Base-by-base conservation (phyloP, 2,888 invertebrate species). In the Hydraecia micacea region DNA sequence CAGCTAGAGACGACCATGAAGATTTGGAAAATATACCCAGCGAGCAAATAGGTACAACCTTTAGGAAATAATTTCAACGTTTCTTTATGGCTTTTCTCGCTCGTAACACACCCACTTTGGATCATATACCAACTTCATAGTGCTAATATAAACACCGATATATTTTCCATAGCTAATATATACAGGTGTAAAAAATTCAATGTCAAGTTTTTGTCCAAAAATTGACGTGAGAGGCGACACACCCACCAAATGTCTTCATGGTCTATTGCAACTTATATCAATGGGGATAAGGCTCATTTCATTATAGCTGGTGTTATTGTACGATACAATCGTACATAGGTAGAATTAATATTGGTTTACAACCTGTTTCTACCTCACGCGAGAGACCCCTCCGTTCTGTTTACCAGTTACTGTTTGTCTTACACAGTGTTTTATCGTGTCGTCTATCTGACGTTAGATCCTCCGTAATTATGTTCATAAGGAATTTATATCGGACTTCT, bases 321-420 rank as follows among this genome's bases (percentile, higher is more conserved):
- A 67, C 74, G 69, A 87, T 66, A 46, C 73, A 69, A 66, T 73
- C 73, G 74, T 86, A 80, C 74, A 79, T 76, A 81, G 39, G 42
- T 65, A 84, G 71, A 79, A 68, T 72, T 82, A 79, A 78, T 79
- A 88, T 87, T 87, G 87, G 85, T 86, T 84, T 88, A 82, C 90
- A 93, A 95, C 94, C 92, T 90, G 95, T 95, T 94, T 92, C 90
- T 88, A 91, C 92, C 90, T 88, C 89, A 90, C 90, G 90, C 89
- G 84, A 90, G 87, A 88, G 86, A 83, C 72, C 87, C 88, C 85
- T 85, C 83, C 66, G 67, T 62, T 79, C 79, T 80, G 88, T 88
- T 87, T 85, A 85, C 91, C 93, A 95, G 95, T 95, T 91, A 92
- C 88, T 87, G 90, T 91, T 92, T 81, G 93, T 86, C 92, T 90